phyloP scores from a whole-genome alignment of 2,797 vertebrate genomes.

The Tiaroga cobitis region DNA sequence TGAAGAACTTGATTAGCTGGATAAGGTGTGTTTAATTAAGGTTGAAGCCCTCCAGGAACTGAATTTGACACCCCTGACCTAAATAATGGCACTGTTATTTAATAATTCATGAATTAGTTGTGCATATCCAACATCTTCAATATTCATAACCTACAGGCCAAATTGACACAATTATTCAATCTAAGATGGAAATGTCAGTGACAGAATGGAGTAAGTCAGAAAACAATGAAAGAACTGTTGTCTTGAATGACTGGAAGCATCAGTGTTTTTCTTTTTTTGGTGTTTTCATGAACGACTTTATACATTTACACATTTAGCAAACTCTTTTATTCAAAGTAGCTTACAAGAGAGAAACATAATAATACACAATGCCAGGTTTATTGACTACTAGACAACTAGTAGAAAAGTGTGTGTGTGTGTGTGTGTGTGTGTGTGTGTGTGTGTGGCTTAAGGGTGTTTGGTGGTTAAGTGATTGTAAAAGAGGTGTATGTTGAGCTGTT shows the following conservation, averaged over 20 bases:
- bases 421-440: too few species aligned
- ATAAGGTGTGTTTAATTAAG: too few species aligned
- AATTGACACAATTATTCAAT: background rate
- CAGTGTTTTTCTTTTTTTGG: background rate
- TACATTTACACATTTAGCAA: too few species aligned
- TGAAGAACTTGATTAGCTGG: too few species aligned
- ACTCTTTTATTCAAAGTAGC: too few species aligned
- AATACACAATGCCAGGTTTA: too few species aligned
- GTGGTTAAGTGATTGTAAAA: background rate
- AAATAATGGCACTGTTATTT: background rate
- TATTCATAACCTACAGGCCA: background rate
- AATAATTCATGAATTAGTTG: background rate
- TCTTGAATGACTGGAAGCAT: slow-evolving; percentile 9
- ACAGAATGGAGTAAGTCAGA: background rate
- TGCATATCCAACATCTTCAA: background rate
- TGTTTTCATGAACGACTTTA: background rate
- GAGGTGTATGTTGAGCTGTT: background rate
- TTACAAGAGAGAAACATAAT: too few species aligned
- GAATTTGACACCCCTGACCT: too few species aligned
- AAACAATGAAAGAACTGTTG: background rate
- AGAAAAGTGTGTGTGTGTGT: too few species aligned
- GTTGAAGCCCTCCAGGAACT: too few species aligned
- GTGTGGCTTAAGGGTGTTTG: background rate
- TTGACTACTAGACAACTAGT: too few species aligned
- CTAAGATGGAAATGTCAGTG: slow-evolving; percentile 49